Evolutionary conservation across 2,888 invertebrate species (phyloP), one percentile per base, ranked within the genome.

Genomic region (Tribolium freemani): DNA sequence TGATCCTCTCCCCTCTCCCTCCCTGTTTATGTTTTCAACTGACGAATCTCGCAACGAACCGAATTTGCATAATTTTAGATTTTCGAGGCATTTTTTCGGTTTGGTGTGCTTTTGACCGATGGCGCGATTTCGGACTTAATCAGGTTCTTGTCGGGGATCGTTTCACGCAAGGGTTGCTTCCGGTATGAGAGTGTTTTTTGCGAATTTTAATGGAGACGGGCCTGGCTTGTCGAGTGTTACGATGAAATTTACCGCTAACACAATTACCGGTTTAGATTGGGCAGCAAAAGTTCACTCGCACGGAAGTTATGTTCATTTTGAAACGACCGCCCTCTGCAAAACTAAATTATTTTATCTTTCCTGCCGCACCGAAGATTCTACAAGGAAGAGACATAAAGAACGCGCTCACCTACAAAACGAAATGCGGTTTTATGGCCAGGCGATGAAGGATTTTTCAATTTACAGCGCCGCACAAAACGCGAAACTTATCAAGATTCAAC

Each of bases 21-120:
- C 67, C 67, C 79, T 81, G 81, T 82, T 83, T 82, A 81, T 83
- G 80, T 83, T 82, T 83, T 83, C 80, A 79, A 80, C 80, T 78
- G 80, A 80, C 82, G 80, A 83, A 82, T 82, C 84, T 84, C 83
- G 82, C 60, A 69, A 82, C 81, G 81, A 79, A 79, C 76, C 56
- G 80, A 84, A 85, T 86, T 84, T 86, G 81, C 85, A 86, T 86
- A 85, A 86, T 86, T 86, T 85, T 82, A 83, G 84, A 84, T 84
- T 84, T 84, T 79, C 56, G 79, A 11, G 79, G 81, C 81, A 81
- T 69, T 69, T 69, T 69, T 31, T 44, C 26, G n/a, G 63, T 21
- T n/a, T 10, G 57, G 26, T 26, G 26, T 26, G 54, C 38, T 56
- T 31, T 58, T 44, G 11, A 16, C 45, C 13, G 31, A 20, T 44